Base-by-base conservation (phyloP, 2,888 invertebrate species). In the Agrotis segetum region DNA sequence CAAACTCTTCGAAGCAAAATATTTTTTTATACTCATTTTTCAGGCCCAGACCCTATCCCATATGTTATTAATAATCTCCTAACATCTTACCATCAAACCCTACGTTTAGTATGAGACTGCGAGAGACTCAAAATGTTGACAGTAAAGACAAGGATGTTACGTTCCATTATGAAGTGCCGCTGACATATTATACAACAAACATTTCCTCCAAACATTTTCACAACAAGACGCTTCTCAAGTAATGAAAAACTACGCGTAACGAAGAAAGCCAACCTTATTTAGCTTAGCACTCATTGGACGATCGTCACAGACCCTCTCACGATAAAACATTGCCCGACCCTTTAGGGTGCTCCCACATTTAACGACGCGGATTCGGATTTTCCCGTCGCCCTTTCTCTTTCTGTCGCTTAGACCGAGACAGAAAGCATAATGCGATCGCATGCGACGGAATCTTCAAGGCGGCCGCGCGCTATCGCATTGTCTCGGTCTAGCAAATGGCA, bases 291-390 rank as follows among this genome's bases (percentile, higher is more conserved):
- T 50, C 46, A 9, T 21, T 73, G 62, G 34, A 24, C 19, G 50
- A 17, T 47, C 29, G 53, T 21, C 60, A 55, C 61, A 49, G 16
- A 29, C 40, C 49, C 44, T 61, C 19, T 44, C 11, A 50, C 52
- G 81, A 84, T 84, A 84, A 86, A 67, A 60, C 74, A 53, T 46
- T 46, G 46, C 16, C 67, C 64, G 68, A 77, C 86, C 79, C 71
- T 76, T 74, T 69, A n/a, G n/a, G n/a, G n/a, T n/a, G n/a, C n/a
- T n/a, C n/a, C n/a, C n/a, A n/a, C n/a, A n/a, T n/a, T n/a, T n/a
- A n/a, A n/a, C n/a, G n/a, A n/a, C n/a, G n/a, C n/a, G n/a, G n/a
- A n/a, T n/a, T n/a, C n/a, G n/a, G n/a, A n/a, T n/a, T n/a, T n/a
- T n/a, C n/a, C n/a, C n/a, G n/a, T n/a, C n/a, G n/a, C n/a, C n/a